A percentile compares a stretch with the other conserved stretches of the same genome.
Evolutionary conservation across 2,888 invertebrate species (phyloP).

Genomic region (Athalia rosae): DNA sequence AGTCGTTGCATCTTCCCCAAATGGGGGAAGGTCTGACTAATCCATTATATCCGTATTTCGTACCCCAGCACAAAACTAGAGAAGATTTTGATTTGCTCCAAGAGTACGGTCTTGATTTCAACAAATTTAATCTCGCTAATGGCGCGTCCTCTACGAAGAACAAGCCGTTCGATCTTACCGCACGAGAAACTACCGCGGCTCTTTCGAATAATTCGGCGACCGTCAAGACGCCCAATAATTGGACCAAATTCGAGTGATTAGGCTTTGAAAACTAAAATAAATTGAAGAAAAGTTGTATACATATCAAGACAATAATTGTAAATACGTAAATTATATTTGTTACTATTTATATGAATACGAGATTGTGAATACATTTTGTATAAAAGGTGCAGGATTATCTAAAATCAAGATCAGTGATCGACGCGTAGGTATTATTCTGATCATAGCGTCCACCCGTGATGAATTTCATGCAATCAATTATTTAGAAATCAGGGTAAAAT

Average conservation of each 20-base stretch:
- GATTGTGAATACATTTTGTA: constrained; percentile 4
- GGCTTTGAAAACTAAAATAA: constrained; percentile 1
- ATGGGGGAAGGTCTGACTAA: constrained; percentile 72
- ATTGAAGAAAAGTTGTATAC: constrained; percentile 46
- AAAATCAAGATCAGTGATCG: not conserved
- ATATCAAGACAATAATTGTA: constrained; percentile 54
- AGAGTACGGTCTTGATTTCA: constrained; percentile 85
- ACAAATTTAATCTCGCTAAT: constrained; percentile 74
- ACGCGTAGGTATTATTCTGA: not conserved
- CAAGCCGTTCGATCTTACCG: constrained; percentile 54
- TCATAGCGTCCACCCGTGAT: too few species aligned
- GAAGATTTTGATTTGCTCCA: constrained; percentile 81
- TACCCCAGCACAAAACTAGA: constrained; percentile 67
- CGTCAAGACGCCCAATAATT: constrained; percentile 76
- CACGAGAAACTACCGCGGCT: constrained; percentile 64
- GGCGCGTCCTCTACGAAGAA: constrained; percentile 59
- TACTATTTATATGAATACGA: constrained; percentile 49
- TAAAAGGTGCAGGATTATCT: constrained; percentile 22
- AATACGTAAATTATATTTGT: constrained; percentile 51
- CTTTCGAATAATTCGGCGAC: constrained; percentile 70
- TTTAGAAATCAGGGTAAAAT: too few species aligned
- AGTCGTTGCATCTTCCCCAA: constrained; percentile 67
- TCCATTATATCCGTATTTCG: constrained; percentile 75
- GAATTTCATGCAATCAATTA: too few species aligned
- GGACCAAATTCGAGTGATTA: constrained; percentile 78